Evolutionary conservation across 2,888 invertebrate genomes (phyloP).

Genomic region (Monochamus alternatus): DNA sequence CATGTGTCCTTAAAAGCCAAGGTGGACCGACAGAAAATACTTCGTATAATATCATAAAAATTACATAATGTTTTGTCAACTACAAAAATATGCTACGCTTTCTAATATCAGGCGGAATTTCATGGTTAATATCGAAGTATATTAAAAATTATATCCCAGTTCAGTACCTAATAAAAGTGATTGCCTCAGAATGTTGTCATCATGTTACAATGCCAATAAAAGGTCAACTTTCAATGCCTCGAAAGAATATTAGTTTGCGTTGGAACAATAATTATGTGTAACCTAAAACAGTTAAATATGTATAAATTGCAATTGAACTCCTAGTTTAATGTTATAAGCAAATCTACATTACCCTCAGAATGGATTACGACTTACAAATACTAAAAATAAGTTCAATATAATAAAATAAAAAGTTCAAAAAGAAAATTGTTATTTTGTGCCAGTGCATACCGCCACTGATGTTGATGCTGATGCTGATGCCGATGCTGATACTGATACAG

Average conservation of each 20-base stretch:
- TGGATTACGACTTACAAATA: too few relatives aligned
- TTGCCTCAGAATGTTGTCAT: slow-evolving; percentile 4
- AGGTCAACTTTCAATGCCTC: slow-evolving; percentile 3
- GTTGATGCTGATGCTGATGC: too few relatives aligned
- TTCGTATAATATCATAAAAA: background rate
- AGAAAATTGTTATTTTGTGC: too few relatives aligned
- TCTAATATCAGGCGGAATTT: background rate
- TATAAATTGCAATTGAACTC: too few relatives aligned
- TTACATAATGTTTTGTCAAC: background rate
- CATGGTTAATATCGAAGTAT: background rate
- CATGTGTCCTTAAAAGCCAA: too few relatives aligned
- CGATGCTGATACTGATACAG: too few relatives aligned
- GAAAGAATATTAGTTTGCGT: background rate
- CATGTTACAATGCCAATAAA: background rate
- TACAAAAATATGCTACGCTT: background rate
- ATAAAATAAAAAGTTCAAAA: too few relatives aligned
- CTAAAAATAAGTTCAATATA: too few relatives aligned
- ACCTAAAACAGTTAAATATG: too few relatives aligned
- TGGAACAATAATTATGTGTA: background rate
- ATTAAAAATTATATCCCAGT: background rate
- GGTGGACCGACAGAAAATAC: background rate
- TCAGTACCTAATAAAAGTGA: slow-evolving; percentile 3
- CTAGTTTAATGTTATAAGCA: too few relatives aligned
- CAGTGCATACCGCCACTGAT: too few relatives aligned
- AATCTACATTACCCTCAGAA: too few relatives aligned